Evolutionary conservation across 2,113 vertebrate species (phyloP), one percentile per base, ranked within the genome.

Genomic region (Leucoraja erinaceus): DNA sequence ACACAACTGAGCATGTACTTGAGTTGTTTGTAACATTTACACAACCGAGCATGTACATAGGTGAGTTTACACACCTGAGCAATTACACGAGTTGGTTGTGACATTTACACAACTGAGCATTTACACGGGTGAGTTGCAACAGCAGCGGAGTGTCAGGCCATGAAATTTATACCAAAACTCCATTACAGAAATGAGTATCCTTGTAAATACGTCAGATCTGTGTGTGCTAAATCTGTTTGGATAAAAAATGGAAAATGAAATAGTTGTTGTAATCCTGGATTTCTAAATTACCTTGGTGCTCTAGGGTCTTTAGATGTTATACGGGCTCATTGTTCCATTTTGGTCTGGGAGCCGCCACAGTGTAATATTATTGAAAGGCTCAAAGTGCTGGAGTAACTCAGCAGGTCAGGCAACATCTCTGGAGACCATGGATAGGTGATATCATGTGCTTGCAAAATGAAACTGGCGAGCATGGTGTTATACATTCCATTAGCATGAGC

Each of bases 21-120:
- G 3, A 47, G 38, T 47, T 47, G 38, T n/a, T n/a, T n/a, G n/a
- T n/a, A n/a, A n/a, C n/a, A n/a, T n/a, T n/a, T n/a, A 99, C 98
- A 0, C 97, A 97, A 95, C 99, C 99, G 95, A 98, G 99, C 94
- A 98, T 99, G 95, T 99, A 97, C 94, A 97, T 97, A 96, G 98
- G 99, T 99, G n/a, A n/a, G n/a, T n/a, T n/a, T 47, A 47, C 38
- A 47, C 38, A 47, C 0, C 38, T 47, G 38, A 47, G 38, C 38
- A 47, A 47, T 47, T 47, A 47, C 38, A 47, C 38, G 3, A 47
- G 38, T 47, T 47, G 38, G 38, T 47, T 47, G 38, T 47, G 38
- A 47, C 38, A 47, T 47, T 47, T 47, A 99, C 98, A 0, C 97
- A 97, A 95, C 99, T 99, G 95, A 98, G 99, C 94, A 98, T 99